Base-by-base conservation (phyloP, 2,113 vertebrate genomes). In the Neodon shergylaensis region DNA sequence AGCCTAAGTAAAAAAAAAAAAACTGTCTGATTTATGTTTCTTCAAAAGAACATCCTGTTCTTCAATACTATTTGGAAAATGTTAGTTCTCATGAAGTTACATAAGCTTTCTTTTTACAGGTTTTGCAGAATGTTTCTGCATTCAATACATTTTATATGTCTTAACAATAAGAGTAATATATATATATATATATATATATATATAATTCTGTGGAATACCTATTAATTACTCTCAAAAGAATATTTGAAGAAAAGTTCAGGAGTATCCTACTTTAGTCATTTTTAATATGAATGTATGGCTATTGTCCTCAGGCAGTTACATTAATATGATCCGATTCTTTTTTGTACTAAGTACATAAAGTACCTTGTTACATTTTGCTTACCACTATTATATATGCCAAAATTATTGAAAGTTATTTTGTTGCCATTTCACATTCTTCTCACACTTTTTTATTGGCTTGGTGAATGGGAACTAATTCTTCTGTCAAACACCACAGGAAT, bases 331-430 rank as follows among this genome's bases (percentile, higher is more conserved):
- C n/a, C 92, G 24, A 82, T 85, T 85, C 44, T 90, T 3, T 82
- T 87, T 7, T 88, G 66, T 88, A 77, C 72, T 94, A 63, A 90
- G 63, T 84, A 88, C 4, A 44, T 78, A 77, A 97, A 95, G 12
- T 49, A n/a, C 6, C 7, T 92, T 86, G 52, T 88, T 52, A 74
- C 13, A 78, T 86, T 90, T 82, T 90, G 3, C 28, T 88, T 88
- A 58, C n/a, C 2, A n/a, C 73, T 93, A 76, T 77, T 88, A 92
- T 94, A n/a, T 33, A 68, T 17, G 8, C 6, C 5, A 10, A 78
- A 58, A 33, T 68, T 94, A 22, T 94, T 86, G 14, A 2, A 74
- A 88, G 44, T 90, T 14, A 77, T 91, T 86, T 42, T 94, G 14
- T 70, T 85, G 28, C 5, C 33, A 68, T 92, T 83, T 94, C 72